Conservation (phyloP, 2,888 invertebrate genomes). For the Auanema freiburgensis region DNA sequence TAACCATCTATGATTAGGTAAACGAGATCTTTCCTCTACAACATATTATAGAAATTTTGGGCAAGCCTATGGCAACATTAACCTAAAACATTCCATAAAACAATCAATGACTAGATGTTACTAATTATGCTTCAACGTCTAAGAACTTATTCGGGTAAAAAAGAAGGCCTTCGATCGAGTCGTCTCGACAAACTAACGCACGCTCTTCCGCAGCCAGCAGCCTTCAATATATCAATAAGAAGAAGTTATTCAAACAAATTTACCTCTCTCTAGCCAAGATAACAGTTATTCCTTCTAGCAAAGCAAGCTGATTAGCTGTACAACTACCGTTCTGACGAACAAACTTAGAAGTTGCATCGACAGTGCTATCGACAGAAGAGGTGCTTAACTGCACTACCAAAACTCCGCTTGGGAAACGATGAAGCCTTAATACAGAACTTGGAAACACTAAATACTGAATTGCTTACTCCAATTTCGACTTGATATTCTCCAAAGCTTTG, state of each 20-base stretch:
- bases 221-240: constrained; percentile 65
- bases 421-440: constrained; percentile 69
- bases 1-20: too few relatives aligned
- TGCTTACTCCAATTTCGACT: constrained; percentile 66
- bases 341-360: constrained; percentile 64
- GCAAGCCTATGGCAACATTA: too few relatives aligned
- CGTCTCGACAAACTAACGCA: constrained; percentile 88
- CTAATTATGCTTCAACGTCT: constrained; percentile 5
- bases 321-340: constrained; percentile 72
- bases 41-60: too few relatives aligned
- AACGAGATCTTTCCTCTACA: too few relatives aligned
- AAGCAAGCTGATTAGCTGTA: constrained; percentile 81
- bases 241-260: neutral
- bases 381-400: constrained; percentile 84
- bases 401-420: constrained; percentile 90
- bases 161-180: constrained; percentile 87
- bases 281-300: constrained; percentile 80
- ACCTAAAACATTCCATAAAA: too few relatives aligned
- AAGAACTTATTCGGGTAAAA: constrained; percentile 88
- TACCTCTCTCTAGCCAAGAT: constrained; percentile 82
- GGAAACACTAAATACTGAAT: neutral
- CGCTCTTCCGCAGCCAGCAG: constrained; percentile 82
- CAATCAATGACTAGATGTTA: too few relatives aligned
- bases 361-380: constrained; percentile 67
- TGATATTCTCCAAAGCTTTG: constrained; percentile 65